Evolutionary conservation across 2,113 vertebrate genomes (phyloP).

Genomic region (Pycnonotus jocosus): DNA sequence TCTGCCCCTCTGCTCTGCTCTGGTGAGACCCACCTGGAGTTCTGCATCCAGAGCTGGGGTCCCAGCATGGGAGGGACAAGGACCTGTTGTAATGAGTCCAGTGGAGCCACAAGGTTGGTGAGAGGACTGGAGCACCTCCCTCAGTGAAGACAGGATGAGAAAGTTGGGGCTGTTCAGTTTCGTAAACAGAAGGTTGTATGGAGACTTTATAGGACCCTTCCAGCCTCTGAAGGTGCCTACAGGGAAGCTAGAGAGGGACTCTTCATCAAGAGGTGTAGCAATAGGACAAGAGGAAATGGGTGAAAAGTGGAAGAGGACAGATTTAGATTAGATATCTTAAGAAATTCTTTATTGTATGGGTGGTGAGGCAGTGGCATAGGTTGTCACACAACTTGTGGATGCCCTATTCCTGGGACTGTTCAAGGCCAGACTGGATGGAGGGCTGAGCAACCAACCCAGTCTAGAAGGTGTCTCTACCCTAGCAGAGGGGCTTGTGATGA

Average conservation of each 20-base stretch:
- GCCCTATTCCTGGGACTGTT: neutral
- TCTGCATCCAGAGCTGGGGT: neutral
- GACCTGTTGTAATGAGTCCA: accelerated
- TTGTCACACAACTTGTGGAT: neutral
- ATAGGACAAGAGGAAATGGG: neutral
- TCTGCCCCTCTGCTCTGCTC: neutral
- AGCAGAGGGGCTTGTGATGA: neutral
- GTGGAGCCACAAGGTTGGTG: neutral
- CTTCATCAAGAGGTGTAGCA: neutral
- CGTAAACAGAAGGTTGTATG: neutral
- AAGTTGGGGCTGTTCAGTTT: neutral
- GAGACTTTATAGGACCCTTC: neutral
- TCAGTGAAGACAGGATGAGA: neutral
- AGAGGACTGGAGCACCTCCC: neutral
- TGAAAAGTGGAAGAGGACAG: neutral
- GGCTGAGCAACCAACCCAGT: neutral
- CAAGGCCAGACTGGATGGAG: neutral
- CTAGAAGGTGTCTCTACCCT: too few relatives aligned
- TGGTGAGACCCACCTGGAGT: neutral
- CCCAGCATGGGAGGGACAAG: neutral
- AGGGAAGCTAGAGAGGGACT: neutral
- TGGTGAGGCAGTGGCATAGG: neutral
- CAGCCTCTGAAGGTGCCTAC: neutral
- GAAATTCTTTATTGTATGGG: neutral
- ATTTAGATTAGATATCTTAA: neutral